phyloP scores from a whole-genome alignment of 2,113 vertebrate species.

The Lethenteron camtschaticum region DNA sequence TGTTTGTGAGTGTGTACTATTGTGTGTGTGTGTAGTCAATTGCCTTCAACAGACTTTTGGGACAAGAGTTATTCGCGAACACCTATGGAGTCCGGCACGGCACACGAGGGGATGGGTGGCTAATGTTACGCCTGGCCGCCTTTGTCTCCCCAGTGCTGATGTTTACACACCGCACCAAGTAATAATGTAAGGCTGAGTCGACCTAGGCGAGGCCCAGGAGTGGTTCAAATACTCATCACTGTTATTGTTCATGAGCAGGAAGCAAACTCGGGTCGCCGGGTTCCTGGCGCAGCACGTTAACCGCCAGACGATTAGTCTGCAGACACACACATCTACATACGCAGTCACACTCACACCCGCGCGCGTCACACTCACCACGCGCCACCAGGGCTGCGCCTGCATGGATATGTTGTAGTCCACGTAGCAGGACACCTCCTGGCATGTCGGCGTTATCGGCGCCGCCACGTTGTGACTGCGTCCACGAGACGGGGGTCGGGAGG shows the following conservation, averaged over 20 bases:
- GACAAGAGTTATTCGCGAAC: too few species aligned
- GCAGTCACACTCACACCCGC: not conserved
- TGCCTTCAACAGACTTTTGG: too few species aligned
- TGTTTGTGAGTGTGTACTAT: too few species aligned
- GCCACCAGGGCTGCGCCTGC: constrained; percentile 81
- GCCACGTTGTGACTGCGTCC: constrained; percentile 56
- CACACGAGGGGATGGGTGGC: too few species aligned
- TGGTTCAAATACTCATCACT: not conserved
- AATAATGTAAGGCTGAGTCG: not conserved
- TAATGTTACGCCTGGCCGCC: not conserved
- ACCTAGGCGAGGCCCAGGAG: not conserved
- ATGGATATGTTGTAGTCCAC: constrained; percentile 88
- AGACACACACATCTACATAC: not conserved
- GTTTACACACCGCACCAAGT: not conserved
- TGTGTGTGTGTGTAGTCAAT: too few species aligned
- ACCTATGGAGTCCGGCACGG: too few species aligned
- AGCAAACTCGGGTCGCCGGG: not conserved
- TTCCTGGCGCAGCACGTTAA: not conserved
- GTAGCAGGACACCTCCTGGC: constrained; percentile 81
- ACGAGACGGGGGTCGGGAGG: too few species aligned
- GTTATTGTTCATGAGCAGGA: not conserved
- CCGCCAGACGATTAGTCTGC: not conserved
- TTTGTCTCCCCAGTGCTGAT: not conserved
- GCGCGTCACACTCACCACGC: constrained; percentile 37
- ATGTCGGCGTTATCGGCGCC: constrained; percentile 63